phyloP scores from a whole-genome alignment of 2,113 vertebrate species.

The Sardina pilchardus region DNA sequence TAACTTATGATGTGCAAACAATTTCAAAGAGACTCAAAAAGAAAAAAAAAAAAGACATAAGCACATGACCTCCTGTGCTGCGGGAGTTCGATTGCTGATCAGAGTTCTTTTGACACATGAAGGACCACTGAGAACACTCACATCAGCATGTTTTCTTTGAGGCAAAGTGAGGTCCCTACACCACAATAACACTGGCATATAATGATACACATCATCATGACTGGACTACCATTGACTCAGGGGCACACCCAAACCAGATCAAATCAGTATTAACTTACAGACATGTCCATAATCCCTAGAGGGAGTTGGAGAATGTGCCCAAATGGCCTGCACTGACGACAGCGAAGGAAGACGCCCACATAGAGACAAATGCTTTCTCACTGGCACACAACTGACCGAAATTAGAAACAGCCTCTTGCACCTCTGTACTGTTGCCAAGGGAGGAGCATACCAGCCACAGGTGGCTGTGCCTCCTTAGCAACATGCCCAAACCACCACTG shows the following conservation, averaged over 20 bases:
- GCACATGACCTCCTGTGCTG: constrained; percentile 20
- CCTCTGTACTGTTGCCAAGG: not conserved
- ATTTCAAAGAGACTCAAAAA: constrained; percentile 18
- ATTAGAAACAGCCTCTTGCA: not conserved
- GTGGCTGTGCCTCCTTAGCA: not conserved
- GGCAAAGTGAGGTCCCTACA: not conserved
- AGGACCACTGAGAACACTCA: not conserved
- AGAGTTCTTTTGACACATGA: not conserved
- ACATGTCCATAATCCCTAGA: not conserved
- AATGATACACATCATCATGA: not conserved
- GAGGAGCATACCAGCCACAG: not conserved
- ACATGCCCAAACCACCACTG: not conserved
- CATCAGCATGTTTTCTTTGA: not conserved
- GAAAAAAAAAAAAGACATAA: not conserved
- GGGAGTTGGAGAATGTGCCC: not conserved
- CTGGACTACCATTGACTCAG: not conserved
- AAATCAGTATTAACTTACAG: not conserved
- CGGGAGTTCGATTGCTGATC: not conserved
- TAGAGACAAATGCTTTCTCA: not conserved
- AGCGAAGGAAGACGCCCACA: not conserved
- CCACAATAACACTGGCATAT: not conserved
- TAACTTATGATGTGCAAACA: constrained; percentile 24
- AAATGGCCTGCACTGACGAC: not conserved
- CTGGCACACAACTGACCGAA: not conserved
- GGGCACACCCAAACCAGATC: not conserved